Base-by-base conservation (phyloP, 2,797 vertebrate genomes). In the Loriculus beryllinus region DNA sequence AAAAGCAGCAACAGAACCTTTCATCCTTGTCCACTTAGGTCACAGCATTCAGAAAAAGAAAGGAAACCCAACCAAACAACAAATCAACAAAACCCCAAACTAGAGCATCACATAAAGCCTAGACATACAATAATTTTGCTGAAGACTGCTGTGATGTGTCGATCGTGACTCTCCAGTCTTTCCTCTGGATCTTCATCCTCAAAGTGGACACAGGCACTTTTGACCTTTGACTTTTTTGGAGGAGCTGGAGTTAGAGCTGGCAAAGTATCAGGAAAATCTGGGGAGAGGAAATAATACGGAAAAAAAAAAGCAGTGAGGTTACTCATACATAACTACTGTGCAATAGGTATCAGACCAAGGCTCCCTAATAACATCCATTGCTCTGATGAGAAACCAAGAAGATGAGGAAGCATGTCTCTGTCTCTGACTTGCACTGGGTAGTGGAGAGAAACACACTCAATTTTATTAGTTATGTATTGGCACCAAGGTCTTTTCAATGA, bases 91-190 rank as follows among this genome's bases (percentile, higher is more conserved):
- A 35, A 26, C 7, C 2, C 5, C 23, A 57, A 57, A 82, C 19
- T 16, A 90, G 7, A 69, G 7, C 6, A 68, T n/a, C 33, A 71
- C 8, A 40, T n/a, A 69, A 77, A 86, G 82, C 40, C 0, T 10
- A 90, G 40, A 98, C 99, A 96, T 96, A 99, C 99, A 95, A 99
- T 97, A 70, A 99, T 99, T 97, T 97, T 99, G 81, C 98, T 98
- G 86, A 99, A 98, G 84, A 99, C 98, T 31, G 99, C 98, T 76
- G 98, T 99, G 98, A 99, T 98, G 91, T 99, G 99, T 56, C 91
- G 96, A 96, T 99, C 99, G 1, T 98, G 98, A 87, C 78, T 97
- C 88, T 98, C 98, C 91, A 99, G 86, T 59, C 94, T 97, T 76
- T 98, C 98, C 43, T 97, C 99, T 5, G 98, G 95, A 92, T 99